These are phyloP conservation scores for Zaprionus tsacasi DNA, from an alignment of 1,140 invertebrate genomes.

Conservation along the genomic window DNA sequence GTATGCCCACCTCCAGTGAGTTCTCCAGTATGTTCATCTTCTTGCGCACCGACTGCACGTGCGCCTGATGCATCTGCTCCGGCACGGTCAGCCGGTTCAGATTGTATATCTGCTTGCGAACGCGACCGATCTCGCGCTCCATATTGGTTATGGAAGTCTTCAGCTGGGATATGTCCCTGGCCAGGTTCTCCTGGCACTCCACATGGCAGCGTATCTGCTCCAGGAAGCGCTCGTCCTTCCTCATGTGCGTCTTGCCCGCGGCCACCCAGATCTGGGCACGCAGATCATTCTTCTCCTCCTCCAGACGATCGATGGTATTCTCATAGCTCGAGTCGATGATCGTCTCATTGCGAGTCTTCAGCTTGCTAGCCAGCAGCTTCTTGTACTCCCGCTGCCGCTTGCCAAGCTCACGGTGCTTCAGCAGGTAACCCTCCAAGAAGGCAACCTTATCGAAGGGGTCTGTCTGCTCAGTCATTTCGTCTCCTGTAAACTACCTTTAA, in stretches of 20 bases:
- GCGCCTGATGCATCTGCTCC: slow-evolving; percentile 63
- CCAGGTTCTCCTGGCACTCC: slow-evolving; percentile 68
- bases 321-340: slow-evolving; percentile 76
- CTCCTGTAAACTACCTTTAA: slow-evolving; percentile 5
- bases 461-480: slow-evolving; percentile 40
- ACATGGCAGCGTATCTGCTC: slow-evolving; percentile 68
- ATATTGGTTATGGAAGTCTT: slow-evolving; percentile 69
- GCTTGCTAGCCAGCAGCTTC: slow-evolving; percentile 68
- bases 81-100: slow-evolving; percentile 65
- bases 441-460: slow-evolving; percentile 55
- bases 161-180: slow-evolving; percentile 56
- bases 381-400: slow-evolving; percentile 80
- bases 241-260: slow-evolving; percentile 58
- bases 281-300: slow-evolving; percentile 73
- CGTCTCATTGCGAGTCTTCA: slow-evolving; percentile 71
- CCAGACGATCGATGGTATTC: slow-evolving; percentile 72
- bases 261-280: slow-evolving; percentile 81
- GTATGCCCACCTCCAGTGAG: slow-evolving; percentile 64
- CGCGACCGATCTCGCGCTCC: slow-evolving; percentile 66
- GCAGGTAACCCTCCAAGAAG: slow-evolving; percentile 66
- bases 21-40: slow-evolving; percentile 71
- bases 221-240: slow-evolving; percentile 47
- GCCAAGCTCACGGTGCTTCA: slow-evolving; percentile 73
- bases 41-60: slow-evolving; percentile 55
- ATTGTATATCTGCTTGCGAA: slow-evolving; percentile 67